Percentiles rank a stretch among this genome's conserved stretches.
Evolutionary conservation across 2,113 vertebrate species (phyloP).

Genomic region (Hippolais icterina): DNA sequence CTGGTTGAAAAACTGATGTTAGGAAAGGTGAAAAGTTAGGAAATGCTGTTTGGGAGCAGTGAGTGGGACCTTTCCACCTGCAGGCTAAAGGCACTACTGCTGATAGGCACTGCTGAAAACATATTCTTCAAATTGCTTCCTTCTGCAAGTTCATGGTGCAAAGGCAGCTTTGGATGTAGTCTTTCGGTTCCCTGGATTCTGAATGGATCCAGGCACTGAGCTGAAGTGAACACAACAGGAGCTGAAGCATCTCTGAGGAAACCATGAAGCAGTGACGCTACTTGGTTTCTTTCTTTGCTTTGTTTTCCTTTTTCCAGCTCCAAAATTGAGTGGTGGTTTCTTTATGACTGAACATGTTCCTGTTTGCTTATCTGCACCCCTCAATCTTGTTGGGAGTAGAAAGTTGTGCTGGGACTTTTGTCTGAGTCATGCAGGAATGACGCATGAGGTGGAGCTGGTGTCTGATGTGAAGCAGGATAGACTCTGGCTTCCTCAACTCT

Average conservation of each 20-base stretch:
- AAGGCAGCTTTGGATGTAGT: not conserved
- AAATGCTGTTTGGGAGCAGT: not conserved
- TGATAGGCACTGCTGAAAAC: not conserved
- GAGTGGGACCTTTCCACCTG: not conserved
- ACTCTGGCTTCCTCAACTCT: not conserved
- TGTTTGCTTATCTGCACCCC: not conserved
- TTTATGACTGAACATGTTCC: not conserved
- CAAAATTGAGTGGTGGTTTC: not conserved
- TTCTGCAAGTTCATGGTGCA: not conserved
- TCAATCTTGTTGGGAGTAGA: not conserved
- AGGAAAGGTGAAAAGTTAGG: not conserved
- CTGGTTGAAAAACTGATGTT: not conserved
- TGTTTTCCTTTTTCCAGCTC: not conserved
- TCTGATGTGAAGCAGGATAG: not conserved
- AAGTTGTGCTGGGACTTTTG: not conserved
- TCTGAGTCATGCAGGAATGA: slow-evolving; percentile 21
- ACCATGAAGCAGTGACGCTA: accelerated
- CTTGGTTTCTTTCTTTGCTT: not conserved
- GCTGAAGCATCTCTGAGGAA: not conserved
- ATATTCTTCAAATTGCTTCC: not conserved
- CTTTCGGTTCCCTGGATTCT: not conserved
- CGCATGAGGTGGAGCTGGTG: not conserved
- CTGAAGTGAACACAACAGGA: not conserved
- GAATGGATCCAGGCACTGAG: not conserved
- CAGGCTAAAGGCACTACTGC: not conserved